Evolutionary conservation across 2,797 vertebrate species (phyloP).

Genomic region (Chiloscyllium punctatum): DNA sequence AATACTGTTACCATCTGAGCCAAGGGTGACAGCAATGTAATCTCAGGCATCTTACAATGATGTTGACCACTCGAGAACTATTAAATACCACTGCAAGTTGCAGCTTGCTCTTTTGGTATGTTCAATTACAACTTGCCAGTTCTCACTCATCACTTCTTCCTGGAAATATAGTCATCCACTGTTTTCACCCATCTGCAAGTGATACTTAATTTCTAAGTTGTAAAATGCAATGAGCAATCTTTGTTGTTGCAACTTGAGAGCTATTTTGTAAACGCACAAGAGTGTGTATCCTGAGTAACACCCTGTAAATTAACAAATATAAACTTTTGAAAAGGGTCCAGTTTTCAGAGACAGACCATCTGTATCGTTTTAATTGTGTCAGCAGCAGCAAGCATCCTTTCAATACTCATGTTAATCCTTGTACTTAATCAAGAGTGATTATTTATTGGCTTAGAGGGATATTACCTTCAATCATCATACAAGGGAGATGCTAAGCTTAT

Average conservation of each 20-base stretch:
- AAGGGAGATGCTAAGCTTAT: background rate
- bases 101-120: background rate
- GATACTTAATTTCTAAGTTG: background rate
- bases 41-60: background rate
- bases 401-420: background rate
- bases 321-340: background rate
- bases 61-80: background rate
- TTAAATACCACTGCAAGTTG: background rate
- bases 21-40: background rate
- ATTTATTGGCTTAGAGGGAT: background rate
- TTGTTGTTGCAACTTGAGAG: background rate
- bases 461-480: slow-evolving; percentile 8
- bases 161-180: background rate
- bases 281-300: background rate
- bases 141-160: background rate
- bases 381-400: background rate
- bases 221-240: background rate
- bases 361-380: background rate
- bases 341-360: background rate
- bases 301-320: background rate
- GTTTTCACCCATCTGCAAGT: background rate
- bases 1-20: background rate
- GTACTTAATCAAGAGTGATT: background rate
- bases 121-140: background rate
- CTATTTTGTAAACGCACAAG: background rate